Evolutionary conservation across 2,113 vertebrate species (phyloP), one percentile per base, ranked within the genome.

Genomic region (Corydoras maculifer): DNA sequence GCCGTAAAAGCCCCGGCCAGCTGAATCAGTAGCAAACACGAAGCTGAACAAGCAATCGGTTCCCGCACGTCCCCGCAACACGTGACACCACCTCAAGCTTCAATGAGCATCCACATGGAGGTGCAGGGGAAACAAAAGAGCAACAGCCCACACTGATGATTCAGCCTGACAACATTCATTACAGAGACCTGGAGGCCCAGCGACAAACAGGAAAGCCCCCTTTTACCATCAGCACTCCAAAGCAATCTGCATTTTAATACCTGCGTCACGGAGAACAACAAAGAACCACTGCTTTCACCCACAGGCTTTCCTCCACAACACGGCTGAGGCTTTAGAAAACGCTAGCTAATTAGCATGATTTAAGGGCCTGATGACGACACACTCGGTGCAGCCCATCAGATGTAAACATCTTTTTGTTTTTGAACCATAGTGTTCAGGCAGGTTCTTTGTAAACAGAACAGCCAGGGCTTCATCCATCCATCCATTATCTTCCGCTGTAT

Each of bases 11-110:
- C 77, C 35, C 68, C 65, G 72, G 79, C 82, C 70, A 83, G 81
- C 84, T 86, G 84, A 85, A 82, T 83, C 84, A 89, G 87, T 81
- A 88, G 25, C 72, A 29, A 48, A 68, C 58, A 79, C 62, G 76
- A 84, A 80, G 76, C 74, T 72, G 65, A 75, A 73, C 8, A 58
- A 55, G 60, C 66, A 61, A 77, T 82, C 80, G 77, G 58, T 51
- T 68, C 78, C 79, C 65, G 72, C 68, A 61, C 68, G 74, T 60
- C 67, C 71, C 63, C 63, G 69, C 61, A 50, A 78, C n/a, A 51
- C 58, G 49, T 51, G 29, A 80, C 49, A 73, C 70, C 69, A 68
- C 66, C 66, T 59, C 66, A 54, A 29, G 29, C 62, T 32, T 65
- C 68, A 50, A 69, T 74, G 50, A 60, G 72, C 75, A 68, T 69